phyloP scores from a whole-genome alignment of 2,797 vertebrate species.

The Peromyscus aztecus region DNA sequence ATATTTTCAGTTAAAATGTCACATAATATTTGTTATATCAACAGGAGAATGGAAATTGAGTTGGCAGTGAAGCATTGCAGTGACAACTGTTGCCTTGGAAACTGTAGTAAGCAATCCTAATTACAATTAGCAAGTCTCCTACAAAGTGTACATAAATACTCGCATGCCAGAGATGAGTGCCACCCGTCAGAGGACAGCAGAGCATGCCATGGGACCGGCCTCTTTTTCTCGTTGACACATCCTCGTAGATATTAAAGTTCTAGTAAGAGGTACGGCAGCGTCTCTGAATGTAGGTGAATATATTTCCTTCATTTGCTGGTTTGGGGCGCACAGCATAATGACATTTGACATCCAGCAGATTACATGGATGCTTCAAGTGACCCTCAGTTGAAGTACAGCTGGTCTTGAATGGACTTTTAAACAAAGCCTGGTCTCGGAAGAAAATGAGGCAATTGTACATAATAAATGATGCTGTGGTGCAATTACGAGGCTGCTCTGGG shows the following conservation, averaged over 20 bases:
- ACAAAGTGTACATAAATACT: constrained; percentile 81
- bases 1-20: constrained; percentile 80
- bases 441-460: constrained; percentile 79
- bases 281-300: constrained; percentile 66
- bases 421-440: constrained; percentile 72
- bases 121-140: constrained; percentile 83
- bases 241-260: constrained; percentile 60
- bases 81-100: constrained; percentile 82
- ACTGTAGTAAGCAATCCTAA: constrained; percentile 83
- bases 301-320: constrained; percentile 58
- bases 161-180: constrained; percentile 51
- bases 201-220: not conserved
- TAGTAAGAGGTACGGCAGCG: constrained; percentile 6
- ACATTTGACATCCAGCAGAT: constrained; percentile 61
- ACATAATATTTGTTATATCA: constrained; percentile 79
- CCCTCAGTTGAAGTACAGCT: constrained; percentile 65
- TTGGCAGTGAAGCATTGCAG: constrained; percentile 69
- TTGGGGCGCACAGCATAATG: constrained; percentile 22
- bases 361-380: constrained; percentile 67
- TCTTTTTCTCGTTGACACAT: constrained; percentile 61
- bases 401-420: constrained; percentile 73
- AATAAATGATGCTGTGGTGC: constrained; percentile 62
- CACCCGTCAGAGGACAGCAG: constrained; percentile 46
- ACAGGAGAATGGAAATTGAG: constrained; percentile 72
- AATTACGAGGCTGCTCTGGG: constrained; percentile 55